Conservation (phyloP, 2,797 vertebrate species). For the Coreius guichenoti region DNA sequence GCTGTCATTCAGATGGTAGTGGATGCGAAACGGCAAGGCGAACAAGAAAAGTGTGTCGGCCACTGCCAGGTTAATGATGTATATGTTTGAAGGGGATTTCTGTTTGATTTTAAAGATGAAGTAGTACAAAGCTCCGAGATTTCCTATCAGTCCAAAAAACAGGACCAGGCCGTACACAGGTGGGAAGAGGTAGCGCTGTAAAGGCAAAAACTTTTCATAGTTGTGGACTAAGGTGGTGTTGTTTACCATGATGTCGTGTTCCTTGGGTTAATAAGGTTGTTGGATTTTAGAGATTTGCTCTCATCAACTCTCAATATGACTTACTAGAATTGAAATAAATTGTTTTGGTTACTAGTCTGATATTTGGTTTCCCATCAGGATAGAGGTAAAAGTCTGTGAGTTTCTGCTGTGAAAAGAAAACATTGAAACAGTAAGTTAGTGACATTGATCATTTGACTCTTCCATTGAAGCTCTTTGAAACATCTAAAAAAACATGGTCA, state of each 20-base stretch:
- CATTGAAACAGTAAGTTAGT: not conserved
- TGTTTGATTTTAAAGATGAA: conserved; percentile 69
- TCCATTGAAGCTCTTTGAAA: not conserved
- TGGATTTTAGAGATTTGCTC: not conserved
- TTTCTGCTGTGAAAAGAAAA: not conserved
- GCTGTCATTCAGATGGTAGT: conserved; percentile 81
- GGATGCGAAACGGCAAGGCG: conserved; percentile 82
- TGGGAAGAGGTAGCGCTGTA: conserved; percentile 80
- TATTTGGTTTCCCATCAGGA: not conserved
- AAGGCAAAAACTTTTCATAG: conserved; percentile 59
- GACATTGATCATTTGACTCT: not conserved
- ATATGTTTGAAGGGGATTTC: conserved; percentile 74
- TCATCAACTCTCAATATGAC: not conserved
- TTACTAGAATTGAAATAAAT: not conserved
- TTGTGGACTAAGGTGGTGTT: conserved; percentile 9
- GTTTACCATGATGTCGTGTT: conserved; percentile 59
- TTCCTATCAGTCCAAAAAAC: conserved; percentile 79
- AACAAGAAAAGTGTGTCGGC: conserved; percentile 78
- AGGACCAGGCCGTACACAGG: conserved; percentile 76
- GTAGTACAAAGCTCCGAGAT: conserved; percentile 73
- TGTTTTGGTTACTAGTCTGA: not conserved
- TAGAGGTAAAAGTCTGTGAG: not conserved
- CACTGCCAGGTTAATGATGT: conserved; percentile 81
- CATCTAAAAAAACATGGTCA: not conserved
- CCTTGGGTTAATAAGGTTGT: not conserved